Evolutionary conservation across 2,797 vertebrate genomes (phyloP).

Genomic region (Helarctos malayanus): DNA sequence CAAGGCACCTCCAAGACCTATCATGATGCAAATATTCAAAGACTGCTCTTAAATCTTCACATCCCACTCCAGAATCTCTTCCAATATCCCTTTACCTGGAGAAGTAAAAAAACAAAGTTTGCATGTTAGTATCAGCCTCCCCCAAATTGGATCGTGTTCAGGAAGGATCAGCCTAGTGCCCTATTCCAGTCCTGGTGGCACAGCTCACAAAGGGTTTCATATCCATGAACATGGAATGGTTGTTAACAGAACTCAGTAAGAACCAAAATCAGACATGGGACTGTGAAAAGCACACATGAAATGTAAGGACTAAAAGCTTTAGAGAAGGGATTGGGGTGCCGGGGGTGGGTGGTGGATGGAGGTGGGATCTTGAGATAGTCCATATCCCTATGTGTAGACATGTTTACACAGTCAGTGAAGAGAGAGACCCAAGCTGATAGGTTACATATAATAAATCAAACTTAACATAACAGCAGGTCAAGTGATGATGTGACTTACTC

Average conservation of each 20-base stretch:
- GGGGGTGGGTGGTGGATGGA: neutral
- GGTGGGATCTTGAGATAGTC: neutral
- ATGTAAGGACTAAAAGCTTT: neutral
- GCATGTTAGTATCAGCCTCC: neutral
- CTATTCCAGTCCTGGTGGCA: neutral
- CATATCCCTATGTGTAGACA: neutral
- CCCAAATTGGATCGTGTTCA: neutral
- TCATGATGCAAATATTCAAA: conserved; percentile 10
- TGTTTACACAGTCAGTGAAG: neutral
- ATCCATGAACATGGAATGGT: neutral
- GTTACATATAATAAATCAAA: neutral
- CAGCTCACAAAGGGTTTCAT: neutral
- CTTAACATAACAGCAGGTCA: neutral
- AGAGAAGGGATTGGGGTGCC: neutral
- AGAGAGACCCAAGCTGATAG: neutral
- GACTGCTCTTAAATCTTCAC: neutral
- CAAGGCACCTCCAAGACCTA: neutral
- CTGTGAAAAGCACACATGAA: neutral
- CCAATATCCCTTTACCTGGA: neutral
- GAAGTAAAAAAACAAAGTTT: neutral
- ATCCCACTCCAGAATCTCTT: neutral
- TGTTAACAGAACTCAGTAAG: neutral
- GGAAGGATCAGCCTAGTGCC: neutral
- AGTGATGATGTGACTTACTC: neutral
- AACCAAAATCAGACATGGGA: neutral